Conservation (phyloP, 2,797 vertebrate genomes). For the Periparus ater region DNA sequence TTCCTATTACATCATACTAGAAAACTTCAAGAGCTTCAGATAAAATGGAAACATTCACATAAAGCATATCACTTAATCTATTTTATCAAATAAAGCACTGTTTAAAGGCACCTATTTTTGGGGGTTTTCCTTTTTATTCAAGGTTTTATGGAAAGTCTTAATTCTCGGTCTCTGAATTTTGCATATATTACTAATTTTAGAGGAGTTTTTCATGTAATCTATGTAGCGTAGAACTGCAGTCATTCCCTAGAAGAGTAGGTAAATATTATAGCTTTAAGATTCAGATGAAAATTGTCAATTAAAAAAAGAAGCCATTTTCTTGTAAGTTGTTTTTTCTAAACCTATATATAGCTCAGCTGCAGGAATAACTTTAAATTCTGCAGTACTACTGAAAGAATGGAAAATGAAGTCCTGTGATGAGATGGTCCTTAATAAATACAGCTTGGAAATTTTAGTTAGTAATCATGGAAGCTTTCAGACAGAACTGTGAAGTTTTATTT, state of each 20-base stretch:
- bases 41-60: not conserved
- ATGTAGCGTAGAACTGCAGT: not conserved
- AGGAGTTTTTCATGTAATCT: not conserved
- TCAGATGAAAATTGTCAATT: not conserved
- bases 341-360: not conserved
- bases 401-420: not conserved
- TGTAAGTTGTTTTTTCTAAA: not conserved
- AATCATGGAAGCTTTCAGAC: not conserved
- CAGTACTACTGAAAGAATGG: not conserved
- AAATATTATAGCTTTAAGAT: not conserved
- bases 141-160: not conserved
- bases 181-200: not conserved
- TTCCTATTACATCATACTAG: constrained; percentile 33
- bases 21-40: constrained; percentile 28
- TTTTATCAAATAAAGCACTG: not conserved
- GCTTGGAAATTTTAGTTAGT: not conserved
- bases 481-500: not conserved
- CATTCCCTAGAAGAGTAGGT: not conserved
- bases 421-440: not conserved
- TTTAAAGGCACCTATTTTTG: not conserved
- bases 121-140: not conserved
- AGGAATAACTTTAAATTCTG: not conserved
- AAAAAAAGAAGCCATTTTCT: not conserved
- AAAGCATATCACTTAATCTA: not conserved
- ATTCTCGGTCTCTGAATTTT: not conserved